Base-by-base conservation (phyloP, 2,113 vertebrate genomes). In the Alligator sinensis region DNA sequence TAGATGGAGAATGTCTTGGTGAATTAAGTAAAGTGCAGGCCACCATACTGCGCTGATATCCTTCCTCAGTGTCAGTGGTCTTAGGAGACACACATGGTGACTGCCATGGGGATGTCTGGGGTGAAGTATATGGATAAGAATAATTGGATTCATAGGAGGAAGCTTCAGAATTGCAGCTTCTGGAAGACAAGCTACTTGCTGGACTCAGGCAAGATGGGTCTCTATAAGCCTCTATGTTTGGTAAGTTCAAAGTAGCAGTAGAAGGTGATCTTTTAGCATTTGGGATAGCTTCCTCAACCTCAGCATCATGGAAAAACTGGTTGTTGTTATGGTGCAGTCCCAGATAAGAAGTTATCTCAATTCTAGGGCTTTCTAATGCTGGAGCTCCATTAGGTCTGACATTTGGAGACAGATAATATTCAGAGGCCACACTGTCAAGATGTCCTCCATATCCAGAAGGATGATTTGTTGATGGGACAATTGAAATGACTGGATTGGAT, bases 81-180 rank as follows among this genome's bases (percentile, higher is more conserved):
- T 98, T 99, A 0, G 99, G 99, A 24, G 99, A 99, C 83, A 99
- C 99, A 1, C 99, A 99, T 0, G 99, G 99, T 1, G 99, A 99
- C 96, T 99, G 99, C 99, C 99, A 99, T 0, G 99, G 99, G 22
- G 99, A 99, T 18, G 98, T 99, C 97, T 99, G 99, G 0, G 99
- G 99, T 27, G 99, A 99, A 64, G 98, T 98, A 2, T 99, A 99
- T 0, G 99, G 99, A 96, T 98, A 99, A 0, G 99, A 99, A 96
- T 99, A 99, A 96, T 98, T 98, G 19, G 99, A 99, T 97, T 99
- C 99, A 0, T 99, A 99, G 80, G 99, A 99, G 18, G 99, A 99
- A 0, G 99, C 99, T 95, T 99, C 99, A 0, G 99, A 99, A 97
- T 99, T 99, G 94, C 99, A 99, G 98, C 99, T 99, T 89, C 99